Percentiles rank a stretch among this genome's conserved stretches.
These are phyloP conservation scores for Diadophis punctatus DNA, from an alignment of 2,113 vertebrate genomes.

Conservation along the genomic window DNA sequence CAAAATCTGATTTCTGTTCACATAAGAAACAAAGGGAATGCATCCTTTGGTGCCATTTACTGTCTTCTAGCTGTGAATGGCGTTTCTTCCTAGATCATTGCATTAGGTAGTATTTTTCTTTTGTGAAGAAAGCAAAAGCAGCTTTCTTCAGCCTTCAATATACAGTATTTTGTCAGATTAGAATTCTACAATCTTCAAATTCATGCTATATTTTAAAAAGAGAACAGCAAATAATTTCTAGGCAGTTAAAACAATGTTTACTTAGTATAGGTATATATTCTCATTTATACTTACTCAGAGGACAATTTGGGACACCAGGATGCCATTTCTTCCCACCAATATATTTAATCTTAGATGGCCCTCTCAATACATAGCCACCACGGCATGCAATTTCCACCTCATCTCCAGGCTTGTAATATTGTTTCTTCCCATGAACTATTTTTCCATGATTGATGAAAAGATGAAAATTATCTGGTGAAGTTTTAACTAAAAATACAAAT, in stretches of 20 bases:
- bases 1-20: background rate
- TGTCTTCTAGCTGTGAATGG: background rate
- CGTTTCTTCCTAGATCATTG: background rate
- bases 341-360: background rate
- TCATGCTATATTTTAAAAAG: background rate
- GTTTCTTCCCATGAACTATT: background rate
- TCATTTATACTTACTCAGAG: background rate
- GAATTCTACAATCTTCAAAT: background rate
- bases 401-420: background rate
- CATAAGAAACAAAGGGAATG: background rate
- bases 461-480: background rate
- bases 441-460: background rate
- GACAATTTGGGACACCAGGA: background rate
- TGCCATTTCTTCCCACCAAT: slow-evolving; percentile 4
- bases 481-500: background rate
- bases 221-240: background rate
- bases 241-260: background rate
- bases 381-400: background rate
- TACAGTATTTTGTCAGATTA: background rate
- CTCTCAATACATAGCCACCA: background rate
- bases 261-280: background rate
- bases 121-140: background rate
- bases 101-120: background rate
- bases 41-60: background rate
- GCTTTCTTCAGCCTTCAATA: background rate